Base-by-base conservation (phyloP, 2,113 vertebrate genomes). In the Corythornis cristatus region DNA sequence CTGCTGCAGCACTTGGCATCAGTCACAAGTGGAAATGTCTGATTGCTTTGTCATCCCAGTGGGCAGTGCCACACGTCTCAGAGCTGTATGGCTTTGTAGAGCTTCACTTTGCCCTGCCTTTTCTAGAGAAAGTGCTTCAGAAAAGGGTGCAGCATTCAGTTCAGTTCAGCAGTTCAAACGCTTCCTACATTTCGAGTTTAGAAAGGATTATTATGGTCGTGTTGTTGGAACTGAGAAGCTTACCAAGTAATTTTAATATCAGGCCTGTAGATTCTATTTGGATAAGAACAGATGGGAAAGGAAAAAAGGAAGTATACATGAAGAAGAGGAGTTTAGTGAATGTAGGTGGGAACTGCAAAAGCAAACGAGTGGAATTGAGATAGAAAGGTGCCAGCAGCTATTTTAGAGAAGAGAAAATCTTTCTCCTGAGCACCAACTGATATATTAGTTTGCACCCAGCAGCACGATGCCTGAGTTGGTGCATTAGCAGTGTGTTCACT, bases 231-330 rank as follows among this genome's bases (percentile, higher is more conserved):
- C 50, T 0, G 6, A 78, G 67, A 85, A 82, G 29, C 66, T 89
- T 70, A 68, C 35, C 48, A 87, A 81, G 70, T 75, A 65, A 86
- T 86, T 90, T 96, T 92, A 84, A 73, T 86, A 84, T 86, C 66
- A 40, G 73, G 90, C 68, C 57, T 91, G 50, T 81, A 75, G 62
- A 57, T 90, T 89, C 77, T 95, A 15, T 92, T 93, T 94, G 80
- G 66, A 68, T 88, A 94, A 68, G 86, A 96, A 83, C 90, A 96
- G 93, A 94, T 94, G 86, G 93, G 86, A 93, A 94, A 45, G 86
- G 66, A 57, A 85, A 91, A 91, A 91, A 92, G 93, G 91, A 94
- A 93, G 72, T 89, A 83, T 72, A 96, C 74, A 86, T 37, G 77
- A 92, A 90, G 91, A 93, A 90, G 86, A 89, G 88, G 87, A 72